Evolutionary conservation across 1,140 invertebrate genomes (phyloP), one percentile per base, ranked within the genome.

Genomic region (Reticulitermes speratus): DNA sequence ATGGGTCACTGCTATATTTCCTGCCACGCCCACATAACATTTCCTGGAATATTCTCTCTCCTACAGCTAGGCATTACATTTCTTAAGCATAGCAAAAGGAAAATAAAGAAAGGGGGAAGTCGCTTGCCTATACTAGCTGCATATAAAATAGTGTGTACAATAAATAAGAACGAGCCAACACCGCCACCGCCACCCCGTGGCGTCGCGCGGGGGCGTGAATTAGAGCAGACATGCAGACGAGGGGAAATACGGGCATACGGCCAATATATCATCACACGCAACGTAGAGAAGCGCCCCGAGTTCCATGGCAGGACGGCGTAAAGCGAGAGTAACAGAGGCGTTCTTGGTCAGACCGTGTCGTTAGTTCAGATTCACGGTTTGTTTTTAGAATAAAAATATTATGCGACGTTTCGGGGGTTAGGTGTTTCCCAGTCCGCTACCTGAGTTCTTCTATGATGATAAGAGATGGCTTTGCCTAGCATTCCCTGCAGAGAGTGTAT

Each of bases 71-170:
- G 65, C 30, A 25, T 75, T 30, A 75, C 25, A 30, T 75, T 75
- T 75, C 52, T 55, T 55, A 55, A 5, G 65, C n/a, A 75, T 8
- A 75, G 14, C 14, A 16, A 30, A 11, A 75, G 65, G 7, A 75
- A 75, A 75, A 75, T 75, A 75, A 75, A 30, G 14, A 75, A 30
- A 65, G 21, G n/a, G n/a, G 65, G 5, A 75, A 14, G n/a, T n/a
- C 5, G 65, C 65, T 75, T 75, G 65, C 65, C 11, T 30, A 75
- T 75, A 25, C 65, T 75, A 11, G 65, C 65, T 75, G 65, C 65
- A 75, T 75, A 75, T 75, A 75, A 75, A 75, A 30, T 75, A 75
- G 65, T 75, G n/a, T 75, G 65, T 30, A 75, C 65, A 30, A 30
- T 75, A 75, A 75, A 75, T 75, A 75, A 75, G 25, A 75, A 25